Conservation (phyloP, 2,113 vertebrate species). For the Scomber colias region DNA sequence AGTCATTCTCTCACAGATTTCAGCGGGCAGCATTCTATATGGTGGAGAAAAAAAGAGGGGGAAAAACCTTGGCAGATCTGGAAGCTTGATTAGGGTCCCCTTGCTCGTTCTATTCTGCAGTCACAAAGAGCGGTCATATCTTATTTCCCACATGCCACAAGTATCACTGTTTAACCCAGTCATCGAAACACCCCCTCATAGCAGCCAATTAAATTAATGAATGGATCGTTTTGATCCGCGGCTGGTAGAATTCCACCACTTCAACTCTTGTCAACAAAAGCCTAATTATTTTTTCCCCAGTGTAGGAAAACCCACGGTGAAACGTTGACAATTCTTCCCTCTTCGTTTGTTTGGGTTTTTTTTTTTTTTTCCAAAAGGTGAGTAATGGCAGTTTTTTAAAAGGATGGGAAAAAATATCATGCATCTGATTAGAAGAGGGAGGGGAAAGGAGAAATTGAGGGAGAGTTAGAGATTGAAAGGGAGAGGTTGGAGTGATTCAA, state of each 20-base stretch:
- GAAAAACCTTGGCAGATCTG: slow-evolving; percentile 68
- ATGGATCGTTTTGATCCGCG: slow-evolving; percentile 73
- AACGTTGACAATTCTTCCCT: slow-evolving; percentile 59
- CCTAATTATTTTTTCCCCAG: slow-evolving; percentile 77
- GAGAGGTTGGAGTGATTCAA: slow-evolving; percentile 65
- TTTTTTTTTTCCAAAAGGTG: slow-evolving; percentile 21
- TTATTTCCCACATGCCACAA: slow-evolving; percentile 76
- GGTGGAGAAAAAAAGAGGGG: slow-evolving; percentile 65
- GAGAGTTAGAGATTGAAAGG: slow-evolving; percentile 13
- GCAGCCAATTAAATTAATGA: slow-evolving; percentile 80
- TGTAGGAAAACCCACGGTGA: slow-evolving; percentile 15
- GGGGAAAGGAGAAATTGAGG: not conserved
- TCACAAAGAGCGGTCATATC: slow-evolving; percentile 72
- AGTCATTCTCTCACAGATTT: slow-evolving; percentile 79
- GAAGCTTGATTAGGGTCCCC: slow-evolving; percentile 72
- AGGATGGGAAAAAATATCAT: not conserved
- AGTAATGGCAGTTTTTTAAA: slow-evolving; percentile 24
- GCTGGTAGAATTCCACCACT: slow-evolving; percentile 64
- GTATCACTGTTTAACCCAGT: slow-evolving; percentile 69
- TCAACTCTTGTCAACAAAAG: slow-evolving; percentile 76
- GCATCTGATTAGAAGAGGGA: slow-evolving; percentile 53
- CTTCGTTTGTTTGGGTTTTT: slow-evolving; percentile 35
- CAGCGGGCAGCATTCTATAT: slow-evolving; percentile 78
- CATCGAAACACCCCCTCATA: slow-evolving; percentile 72
- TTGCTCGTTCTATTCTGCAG: slow-evolving; percentile 59